Evolutionary conservation across 2,797 vertebrate species (phyloP).

Genomic region (Sylvia borin): DNA sequence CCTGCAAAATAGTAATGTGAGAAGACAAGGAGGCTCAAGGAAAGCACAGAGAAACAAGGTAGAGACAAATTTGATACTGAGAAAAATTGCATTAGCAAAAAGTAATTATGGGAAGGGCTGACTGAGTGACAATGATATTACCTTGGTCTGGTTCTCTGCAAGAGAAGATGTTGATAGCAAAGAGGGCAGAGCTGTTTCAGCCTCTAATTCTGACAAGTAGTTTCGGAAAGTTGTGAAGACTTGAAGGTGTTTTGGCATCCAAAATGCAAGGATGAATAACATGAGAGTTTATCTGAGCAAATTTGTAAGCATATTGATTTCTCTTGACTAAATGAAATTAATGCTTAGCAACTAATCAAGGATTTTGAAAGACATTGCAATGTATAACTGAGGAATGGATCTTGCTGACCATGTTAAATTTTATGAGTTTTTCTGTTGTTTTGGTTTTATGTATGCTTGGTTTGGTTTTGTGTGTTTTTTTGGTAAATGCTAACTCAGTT

Average conservation of each 20-base stretch:
- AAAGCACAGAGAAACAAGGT: background rate
- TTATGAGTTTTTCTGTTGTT: background rate
- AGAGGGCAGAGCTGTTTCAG: background rate
- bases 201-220: background rate
- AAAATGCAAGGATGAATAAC: background rate
- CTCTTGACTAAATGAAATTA: background rate
- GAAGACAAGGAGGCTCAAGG: background rate
- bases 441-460: background rate
- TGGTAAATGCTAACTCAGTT: background rate
- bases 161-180: background rate
- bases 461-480: background rate
- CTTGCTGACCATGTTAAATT: background rate
- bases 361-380: background rate
- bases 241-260: background rate
- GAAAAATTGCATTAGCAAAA: conserved; percentile 7
- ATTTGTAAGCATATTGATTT: background rate
- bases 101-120: background rate
- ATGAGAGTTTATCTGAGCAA: background rate
- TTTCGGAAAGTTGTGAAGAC: background rate
- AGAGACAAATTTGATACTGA: background rate
- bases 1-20: background rate
- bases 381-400: background rate
- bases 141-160: background rate
- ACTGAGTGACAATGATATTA: background rate
- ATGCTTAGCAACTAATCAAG: background rate